Conservation (phyloP, 2,888 invertebrate species). For the Abrostola tripartita region DNA sequence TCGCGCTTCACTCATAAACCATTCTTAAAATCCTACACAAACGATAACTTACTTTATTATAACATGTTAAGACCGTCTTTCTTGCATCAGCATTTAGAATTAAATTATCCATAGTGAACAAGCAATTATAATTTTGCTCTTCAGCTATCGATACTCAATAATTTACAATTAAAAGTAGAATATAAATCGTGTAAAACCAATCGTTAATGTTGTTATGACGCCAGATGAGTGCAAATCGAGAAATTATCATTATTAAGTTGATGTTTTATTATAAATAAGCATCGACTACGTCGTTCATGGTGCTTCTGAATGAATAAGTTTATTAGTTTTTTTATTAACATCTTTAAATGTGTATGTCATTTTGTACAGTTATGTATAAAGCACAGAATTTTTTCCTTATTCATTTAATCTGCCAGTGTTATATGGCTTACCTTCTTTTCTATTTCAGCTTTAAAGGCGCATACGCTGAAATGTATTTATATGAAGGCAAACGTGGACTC, state of each 20-base stretch:
- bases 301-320: neutral
- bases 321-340: neutral
- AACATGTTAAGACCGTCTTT: conserved; percentile 40
- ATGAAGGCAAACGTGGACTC: conserved; percentile 29
- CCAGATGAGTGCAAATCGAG: conserved; percentile 42
- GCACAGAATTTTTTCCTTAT: neutral
- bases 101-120: conserved; percentile 44
- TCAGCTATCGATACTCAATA: conserved; percentile 60
- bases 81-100: conserved; percentile 19
- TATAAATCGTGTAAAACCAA: conserved; percentile 40
- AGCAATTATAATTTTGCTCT: conserved; percentile 57
- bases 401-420: neutral
- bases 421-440: neutral
- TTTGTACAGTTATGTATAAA: neutral
- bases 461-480: conserved; percentile 4
- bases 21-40: conserved; percentile 43
- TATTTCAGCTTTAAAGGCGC: neutral
- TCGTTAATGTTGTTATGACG: conserved; percentile 43
- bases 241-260: conserved; percentile 43
- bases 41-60: conserved; percentile 46
- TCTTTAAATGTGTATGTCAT: neutral
- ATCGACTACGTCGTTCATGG: conserved; percentile 28
- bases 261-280: conserved; percentile 20
- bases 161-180: conserved; percentile 60
- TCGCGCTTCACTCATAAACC: conserved; percentile 55